phyloP scores from a whole-genome alignment of 2,888 invertebrate species.

The Pelosia muscerda region DNA sequence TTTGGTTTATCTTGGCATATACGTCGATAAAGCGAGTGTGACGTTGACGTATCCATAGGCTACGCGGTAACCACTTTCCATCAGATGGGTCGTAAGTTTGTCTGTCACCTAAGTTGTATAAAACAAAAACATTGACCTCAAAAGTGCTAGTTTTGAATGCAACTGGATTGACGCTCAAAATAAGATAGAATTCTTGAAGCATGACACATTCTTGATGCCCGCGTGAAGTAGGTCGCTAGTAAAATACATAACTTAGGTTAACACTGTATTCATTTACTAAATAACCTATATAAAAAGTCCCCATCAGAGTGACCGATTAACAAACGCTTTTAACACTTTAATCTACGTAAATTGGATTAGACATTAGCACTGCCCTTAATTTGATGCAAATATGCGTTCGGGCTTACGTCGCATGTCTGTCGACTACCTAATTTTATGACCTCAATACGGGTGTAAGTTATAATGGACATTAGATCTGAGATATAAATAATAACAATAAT shows the following conservation, averaged over 20 bases:
- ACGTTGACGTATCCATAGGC: too few relatives aligned
- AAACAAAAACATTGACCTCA: too few relatives aligned
- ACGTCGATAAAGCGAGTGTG: too few relatives aligned
- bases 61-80: too few relatives aligned
- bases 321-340: constrained; percentile 41
- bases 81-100: too few relatives aligned
- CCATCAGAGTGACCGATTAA: constrained; percentile 40
- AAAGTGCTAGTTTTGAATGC: too few relatives aligned
- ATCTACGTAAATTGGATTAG: constrained; percentile 52
- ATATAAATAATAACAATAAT: too few relatives aligned
- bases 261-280: background rate
- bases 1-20: too few relatives aligned
- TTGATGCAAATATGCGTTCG: constrained; percentile 44
- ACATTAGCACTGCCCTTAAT: constrained; percentile 49
- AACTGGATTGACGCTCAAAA: background rate
- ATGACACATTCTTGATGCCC: background rate
- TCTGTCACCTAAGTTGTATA: too few relatives aligned
- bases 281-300: constrained; percentile 21
- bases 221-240: background rate
- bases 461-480: background rate
- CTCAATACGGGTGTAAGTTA: background rate
- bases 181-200: background rate
- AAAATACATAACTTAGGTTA: background rate
- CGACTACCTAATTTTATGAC: constrained; percentile 28
- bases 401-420: constrained; percentile 13